phyloP scores from a whole-genome alignment of 2,113 vertebrate genomes.

The Eonycteris spelaea region DNA sequence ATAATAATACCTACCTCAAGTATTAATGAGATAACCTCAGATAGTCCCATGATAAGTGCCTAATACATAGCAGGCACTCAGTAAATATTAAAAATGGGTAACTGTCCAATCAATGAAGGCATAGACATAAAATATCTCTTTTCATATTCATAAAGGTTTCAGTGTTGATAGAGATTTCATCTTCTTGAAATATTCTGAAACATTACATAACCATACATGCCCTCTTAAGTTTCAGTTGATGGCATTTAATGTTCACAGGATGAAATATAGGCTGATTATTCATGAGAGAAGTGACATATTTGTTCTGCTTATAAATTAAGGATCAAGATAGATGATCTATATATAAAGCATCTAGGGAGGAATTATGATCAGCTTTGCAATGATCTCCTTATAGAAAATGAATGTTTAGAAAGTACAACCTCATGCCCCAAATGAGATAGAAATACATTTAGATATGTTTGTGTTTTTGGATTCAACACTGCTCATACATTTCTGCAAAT shows the following conservation, averaged over 20 bases:
- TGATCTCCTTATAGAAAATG: conserved; percentile 27
- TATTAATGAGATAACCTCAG: not conserved
- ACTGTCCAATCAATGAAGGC: not conserved
- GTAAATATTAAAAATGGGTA: conserved; percentile 7
- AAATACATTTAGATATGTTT: not conserved
- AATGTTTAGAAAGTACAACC: not conserved
- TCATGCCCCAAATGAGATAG: not conserved
- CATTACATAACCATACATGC: conserved; percentile 31
- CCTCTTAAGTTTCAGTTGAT: conserved; percentile 49
- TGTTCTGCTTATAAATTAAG: conserved; percentile 60
- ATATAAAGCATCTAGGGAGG: conserved; percentile 32
- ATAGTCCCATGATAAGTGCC: not conserved
- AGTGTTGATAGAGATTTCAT: not conserved
- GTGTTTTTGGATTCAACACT: not conserved
- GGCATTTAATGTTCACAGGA: conserved; percentile 50
- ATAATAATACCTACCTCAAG: not conserved
- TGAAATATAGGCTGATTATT: conserved; percentile 70
- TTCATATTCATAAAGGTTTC: conserved; percentile 49
- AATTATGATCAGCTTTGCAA: conserved; percentile 59
- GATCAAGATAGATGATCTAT: conserved; percentile 61
- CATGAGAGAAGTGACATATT: conserved; percentile 65
- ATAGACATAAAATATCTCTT: not conserved
- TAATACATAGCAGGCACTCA: not conserved
- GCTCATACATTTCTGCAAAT: not conserved
- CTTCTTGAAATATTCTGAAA: conserved; percentile 49